Evolutionary conservation across 2,797 vertebrate species (phyloP).

Genomic region (Graptemys geographica): DNA sequence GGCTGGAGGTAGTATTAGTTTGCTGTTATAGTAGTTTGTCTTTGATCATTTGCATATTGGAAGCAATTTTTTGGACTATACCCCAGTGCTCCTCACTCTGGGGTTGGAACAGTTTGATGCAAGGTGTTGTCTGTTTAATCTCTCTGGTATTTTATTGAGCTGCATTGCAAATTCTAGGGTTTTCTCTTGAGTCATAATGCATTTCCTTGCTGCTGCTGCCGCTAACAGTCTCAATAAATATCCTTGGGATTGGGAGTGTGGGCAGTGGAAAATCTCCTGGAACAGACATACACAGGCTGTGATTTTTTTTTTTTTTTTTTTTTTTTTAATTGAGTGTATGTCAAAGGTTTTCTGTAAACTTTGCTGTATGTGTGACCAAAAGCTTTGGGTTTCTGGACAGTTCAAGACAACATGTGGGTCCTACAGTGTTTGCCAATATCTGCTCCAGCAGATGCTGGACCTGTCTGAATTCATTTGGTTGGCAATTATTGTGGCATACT

Average conservation of each 20-base stretch:
- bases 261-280: not conserved
- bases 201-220: not conserved
- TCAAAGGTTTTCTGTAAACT: not conserved
- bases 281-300: not conserved
- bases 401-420: not conserved
- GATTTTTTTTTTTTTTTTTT: too few species aligned
- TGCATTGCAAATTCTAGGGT: not conserved
- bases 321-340: not conserved
- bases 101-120: not conserved
- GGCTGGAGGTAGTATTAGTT: not conserved
- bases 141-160: not conserved
- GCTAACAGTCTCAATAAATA: not conserved
- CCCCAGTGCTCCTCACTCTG: rapidly evolving
- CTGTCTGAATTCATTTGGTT: not conserved
- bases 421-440: not conserved
- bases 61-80: not conserved
- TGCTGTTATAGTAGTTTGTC: not conserved
- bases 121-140: not conserved
- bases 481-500: not conserved
- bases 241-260: not conserved
- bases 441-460: rapidly evolving
- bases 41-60: not conserved
- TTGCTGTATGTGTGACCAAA: not conserved
- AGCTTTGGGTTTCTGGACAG: not conserved
- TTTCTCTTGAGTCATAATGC: not conserved